Conservation (phyloP, 2,113 vertebrate species). For the Sylvilagus bachmani region DNA sequence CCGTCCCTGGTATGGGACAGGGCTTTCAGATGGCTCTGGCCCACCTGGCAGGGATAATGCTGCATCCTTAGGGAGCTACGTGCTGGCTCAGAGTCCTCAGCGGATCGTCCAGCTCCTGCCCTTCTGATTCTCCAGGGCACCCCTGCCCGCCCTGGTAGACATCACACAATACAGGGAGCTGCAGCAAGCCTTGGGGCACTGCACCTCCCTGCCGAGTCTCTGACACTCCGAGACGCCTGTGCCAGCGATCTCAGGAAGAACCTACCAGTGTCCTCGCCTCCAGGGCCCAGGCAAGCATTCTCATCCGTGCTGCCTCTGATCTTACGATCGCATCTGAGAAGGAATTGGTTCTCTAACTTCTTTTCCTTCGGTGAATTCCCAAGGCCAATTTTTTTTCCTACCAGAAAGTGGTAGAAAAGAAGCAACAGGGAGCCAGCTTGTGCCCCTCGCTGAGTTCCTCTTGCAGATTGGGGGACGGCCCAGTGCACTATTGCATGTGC, state of each 20-base stretch:
- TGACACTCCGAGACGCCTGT: background rate
- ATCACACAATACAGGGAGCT: too few relatives aligned
- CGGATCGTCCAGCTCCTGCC: too few relatives aligned
- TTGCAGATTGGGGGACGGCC: background rate
- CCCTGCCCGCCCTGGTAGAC: background rate
- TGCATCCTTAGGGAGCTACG: background rate
- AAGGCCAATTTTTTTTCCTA: too few relatives aligned
- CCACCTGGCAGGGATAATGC: background rate
- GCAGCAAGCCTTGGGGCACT: background rate
- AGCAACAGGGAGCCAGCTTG: background rate
- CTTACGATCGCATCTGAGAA: background rate
- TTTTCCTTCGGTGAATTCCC: background rate
- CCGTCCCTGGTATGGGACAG: fast-evolving
- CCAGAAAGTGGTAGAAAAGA: background rate
- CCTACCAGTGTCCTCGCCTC: background rate
- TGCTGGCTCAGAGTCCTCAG: background rate
- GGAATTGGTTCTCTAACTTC: background rate
- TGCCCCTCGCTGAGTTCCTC: background rate
- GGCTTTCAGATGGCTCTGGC: background rate
- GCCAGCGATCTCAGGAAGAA: background rate
- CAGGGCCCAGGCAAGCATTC: background rate
- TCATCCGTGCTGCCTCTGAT: background rate
- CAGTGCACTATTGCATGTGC: too few relatives aligned
- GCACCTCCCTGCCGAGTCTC: background rate
- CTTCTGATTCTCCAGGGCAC: background rate